A percentile compares a stretch with the other conserved stretches of the same genome.
Conservation (phyloP, 37 sponge, comb jelly and placozoan genomes). For the Chondrosia reniformis region DNA sequence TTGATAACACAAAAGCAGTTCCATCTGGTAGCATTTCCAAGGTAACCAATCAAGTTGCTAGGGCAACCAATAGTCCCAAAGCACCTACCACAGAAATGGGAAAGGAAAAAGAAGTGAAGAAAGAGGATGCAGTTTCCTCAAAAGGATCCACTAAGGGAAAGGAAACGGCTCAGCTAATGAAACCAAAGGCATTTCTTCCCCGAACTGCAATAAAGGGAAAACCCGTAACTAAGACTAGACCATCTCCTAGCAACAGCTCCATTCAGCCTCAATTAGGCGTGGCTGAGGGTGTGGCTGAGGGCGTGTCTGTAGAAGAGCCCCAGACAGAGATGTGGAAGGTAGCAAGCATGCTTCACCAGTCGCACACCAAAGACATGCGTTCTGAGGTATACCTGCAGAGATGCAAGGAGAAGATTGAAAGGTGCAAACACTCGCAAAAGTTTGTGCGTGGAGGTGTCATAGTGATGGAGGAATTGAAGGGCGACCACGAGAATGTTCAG, state of each 20-base stretch:
- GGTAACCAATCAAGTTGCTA: background rate
- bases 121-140: background rate
- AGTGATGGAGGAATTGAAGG: background rate
- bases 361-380: background rate
- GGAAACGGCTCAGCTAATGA: too few species aligned
- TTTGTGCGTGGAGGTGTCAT: constrained; percentile 8
- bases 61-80: too few species aligned
- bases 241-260: background rate
- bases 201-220: background rate
- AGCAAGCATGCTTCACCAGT: constrained; percentile 16
- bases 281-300: background rate
- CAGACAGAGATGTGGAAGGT: constrained; percentile 10
- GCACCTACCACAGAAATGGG: too few species aligned
- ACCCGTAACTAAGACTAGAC: background rate
- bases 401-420: constrained; percentile 5
- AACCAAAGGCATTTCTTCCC: background rate
- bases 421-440: background rate
- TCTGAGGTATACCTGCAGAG: background rate
- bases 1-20: background rate
- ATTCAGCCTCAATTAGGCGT: background rate
- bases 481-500: background rate
- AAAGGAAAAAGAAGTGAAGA: background rate
- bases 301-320: constrained; percentile 1
- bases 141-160: background rate
- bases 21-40: background rate